phyloP scores from a whole-genome alignment of 1,140 invertebrate genomes.

The Forficula auricularia region DNA sequence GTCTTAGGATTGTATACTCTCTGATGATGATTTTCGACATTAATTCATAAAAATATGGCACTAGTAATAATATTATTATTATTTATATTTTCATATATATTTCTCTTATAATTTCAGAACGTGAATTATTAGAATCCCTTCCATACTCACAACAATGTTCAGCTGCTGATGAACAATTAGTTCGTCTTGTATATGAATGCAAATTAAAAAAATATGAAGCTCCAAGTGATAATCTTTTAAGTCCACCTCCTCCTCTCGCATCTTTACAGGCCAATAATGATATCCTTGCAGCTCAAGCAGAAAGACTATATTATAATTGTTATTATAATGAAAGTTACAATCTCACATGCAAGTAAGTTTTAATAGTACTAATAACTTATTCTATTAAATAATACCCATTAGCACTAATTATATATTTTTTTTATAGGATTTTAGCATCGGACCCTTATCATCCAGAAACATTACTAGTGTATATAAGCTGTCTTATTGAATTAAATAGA shows the following conservation, averaged over 20 bases:
- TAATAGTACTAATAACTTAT: too few relatives aligned
- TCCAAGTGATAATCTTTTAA: constrained; percentile 22
- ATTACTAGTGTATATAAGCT: constrained; percentile 76
- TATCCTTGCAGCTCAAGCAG: constrained; percentile 54
- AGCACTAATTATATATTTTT: too few relatives aligned
- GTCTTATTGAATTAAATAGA: constrained; percentile 74
- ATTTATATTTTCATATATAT: constrained; percentile 3
- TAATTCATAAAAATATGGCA: too few relatives aligned
- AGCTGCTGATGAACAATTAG: constrained; percentile 44
- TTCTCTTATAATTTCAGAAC: constrained; percentile 30
- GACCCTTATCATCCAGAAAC: constrained; percentile 67
- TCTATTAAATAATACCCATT: too few relatives aligned
- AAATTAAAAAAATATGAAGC: constrained; percentile 63
- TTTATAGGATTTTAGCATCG: too few relatives aligned
- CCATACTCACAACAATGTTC: constrained; percentile 46
- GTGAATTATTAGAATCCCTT: constrained; percentile 43
- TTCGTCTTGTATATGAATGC: constrained; percentile 52
- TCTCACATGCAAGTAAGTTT: too few relatives aligned
- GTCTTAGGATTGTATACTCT: too few relatives aligned
- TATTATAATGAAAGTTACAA: constrained; percentile 39
- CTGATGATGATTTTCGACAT: too few relatives aligned
- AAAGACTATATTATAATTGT: constrained; percentile 72
- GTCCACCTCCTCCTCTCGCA: constrained; percentile 13
- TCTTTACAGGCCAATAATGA: constrained; percentile 52
- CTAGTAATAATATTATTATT: not conserved